Conservation (phyloP, 1,140 invertebrate species). For the Pseudoatta argentina region DNA sequence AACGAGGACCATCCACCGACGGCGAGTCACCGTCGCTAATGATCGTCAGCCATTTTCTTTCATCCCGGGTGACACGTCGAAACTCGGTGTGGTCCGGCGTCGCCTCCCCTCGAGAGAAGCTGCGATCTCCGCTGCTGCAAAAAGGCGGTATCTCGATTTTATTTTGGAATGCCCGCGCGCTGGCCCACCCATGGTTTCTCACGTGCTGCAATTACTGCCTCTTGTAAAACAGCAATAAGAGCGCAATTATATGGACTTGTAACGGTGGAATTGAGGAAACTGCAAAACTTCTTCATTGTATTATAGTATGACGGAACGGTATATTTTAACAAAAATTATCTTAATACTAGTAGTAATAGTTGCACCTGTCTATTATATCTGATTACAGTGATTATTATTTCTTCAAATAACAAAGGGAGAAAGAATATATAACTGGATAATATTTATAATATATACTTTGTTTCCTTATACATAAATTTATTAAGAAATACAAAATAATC, state of each 20-base stretch:
- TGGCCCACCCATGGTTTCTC: slow-evolving; percentile 69
- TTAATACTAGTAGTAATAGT: background rate
- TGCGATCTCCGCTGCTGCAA: slow-evolving; percentile 67
- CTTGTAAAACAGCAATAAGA: slow-evolving; percentile 58
- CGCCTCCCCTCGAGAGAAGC: slow-evolving; percentile 56
- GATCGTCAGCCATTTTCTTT: slow-evolving; percentile 76
- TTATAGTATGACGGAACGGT: background rate
- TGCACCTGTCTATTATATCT: background rate
- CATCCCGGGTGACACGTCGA: slow-evolving; percentile 74
- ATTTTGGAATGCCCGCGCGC: slow-evolving; percentile 56
- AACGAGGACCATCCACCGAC: slow-evolving; percentile 74
- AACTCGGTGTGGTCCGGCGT: slow-evolving; percentile 75
- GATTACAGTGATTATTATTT: background rate
- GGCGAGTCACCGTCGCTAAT: slow-evolving; percentile 77
- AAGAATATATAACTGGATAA: no score
- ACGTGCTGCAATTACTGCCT: slow-evolving; percentile 57
- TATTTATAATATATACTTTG: background rate
- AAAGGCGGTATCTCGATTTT: slow-evolving; percentile 63
- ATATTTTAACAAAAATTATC: slow-evolving; percentile 13
- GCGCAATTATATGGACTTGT: slow-evolving; percentile 47
- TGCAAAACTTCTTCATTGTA: slow-evolving; percentile 30
- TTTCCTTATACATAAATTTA: background rate
- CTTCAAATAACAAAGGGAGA: background rate
- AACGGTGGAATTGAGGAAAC: slow-evolving; percentile 60
- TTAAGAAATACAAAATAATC: background rate